Base-by-base conservation (phyloP, 2,888 invertebrate species). In the Ceramica pisi region DNA sequence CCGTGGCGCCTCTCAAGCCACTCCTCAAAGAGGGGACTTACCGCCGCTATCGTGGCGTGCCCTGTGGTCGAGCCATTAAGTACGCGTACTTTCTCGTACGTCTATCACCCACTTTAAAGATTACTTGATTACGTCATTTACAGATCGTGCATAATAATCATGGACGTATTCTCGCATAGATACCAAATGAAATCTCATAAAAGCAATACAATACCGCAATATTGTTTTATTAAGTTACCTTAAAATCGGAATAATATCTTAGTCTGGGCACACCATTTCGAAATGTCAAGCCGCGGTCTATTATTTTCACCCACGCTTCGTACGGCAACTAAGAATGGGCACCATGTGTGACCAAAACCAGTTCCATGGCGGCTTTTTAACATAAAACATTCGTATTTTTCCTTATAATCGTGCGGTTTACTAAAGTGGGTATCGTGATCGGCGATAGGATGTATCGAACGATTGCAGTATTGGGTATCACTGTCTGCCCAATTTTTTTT, bases 221-320 rank as follows among this genome's bases (percentile, higher is more conserved):
- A 78, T 71, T 60, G 61, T 81, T 83, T 81, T 81, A 83, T 75
- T 77, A 66, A 83, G 72, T 75, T 78, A 78, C 63, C 55, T 68
- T 63, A 60, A 50, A 79, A 79, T 67, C 62, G 51, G 53, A 71
- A 79, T 59, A 71, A 46, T 74, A 74, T 71, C 63, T 71, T 51
- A 72, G 62, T 66, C 76, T 84, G 79, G 74, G 81, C 84, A 78
- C 84, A 87, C 85, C 85, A 87, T 94, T 93, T 92, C 89, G 90
- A 92, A 94, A 95, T 93, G 94, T 93, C 94, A 92, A 89, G 90
- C 89, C 88, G 86, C 89, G 85, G 90, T 91, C 90, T 92, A 93
- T 91, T 92, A 93, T 90, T 87, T 89, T 88, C 94, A 90, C 95
- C 95, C 95, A 95, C 95, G 94, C 95, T 38, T 19, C 19, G 77